Conservation (phyloP, 1,140 invertebrate genomes). For the Steinernema khuongi region DNA sequence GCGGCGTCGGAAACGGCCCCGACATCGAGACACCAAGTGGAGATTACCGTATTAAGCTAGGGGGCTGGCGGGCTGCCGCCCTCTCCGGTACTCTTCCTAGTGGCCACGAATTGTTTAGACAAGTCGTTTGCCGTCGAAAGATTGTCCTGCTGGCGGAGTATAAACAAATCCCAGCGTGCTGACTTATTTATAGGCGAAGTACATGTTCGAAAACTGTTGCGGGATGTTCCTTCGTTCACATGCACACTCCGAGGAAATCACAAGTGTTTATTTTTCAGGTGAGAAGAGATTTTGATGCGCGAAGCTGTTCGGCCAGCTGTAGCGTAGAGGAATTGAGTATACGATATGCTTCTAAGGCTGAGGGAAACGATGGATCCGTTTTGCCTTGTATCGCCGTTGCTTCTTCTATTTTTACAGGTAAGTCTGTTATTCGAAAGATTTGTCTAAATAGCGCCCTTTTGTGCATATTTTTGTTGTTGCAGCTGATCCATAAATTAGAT, state of each 20-base stretch:
- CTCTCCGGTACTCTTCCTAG: too few species aligned
- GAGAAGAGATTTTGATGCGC: not conserved
- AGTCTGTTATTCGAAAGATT: not conserved
- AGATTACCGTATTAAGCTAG: not conserved
- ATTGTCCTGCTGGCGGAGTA: not conserved
- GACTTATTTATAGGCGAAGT: not conserved
- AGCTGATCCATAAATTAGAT: too few species aligned
- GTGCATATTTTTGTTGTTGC: too few species aligned
- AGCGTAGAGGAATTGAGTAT: too few species aligned
- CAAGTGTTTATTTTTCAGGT: not conserved
- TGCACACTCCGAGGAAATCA: not conserved
- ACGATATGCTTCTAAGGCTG: too few species aligned
- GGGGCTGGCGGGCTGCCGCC: not conserved
- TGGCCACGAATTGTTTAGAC: not conserved
- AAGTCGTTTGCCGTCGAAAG: not conserved
- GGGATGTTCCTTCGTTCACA: not conserved
- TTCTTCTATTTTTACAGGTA: not conserved
- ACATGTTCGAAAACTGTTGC: slow-evolving; percentile 6
- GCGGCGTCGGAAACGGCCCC: too few species aligned
- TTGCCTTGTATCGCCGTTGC: not conserved
- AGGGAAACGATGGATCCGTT: not conserved
- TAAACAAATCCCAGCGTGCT: not conserved
- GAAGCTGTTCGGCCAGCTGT: not conserved
- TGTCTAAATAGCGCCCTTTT: too few species aligned
- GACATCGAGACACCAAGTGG: too few species aligned